Conservation (phyloP, 2,888 invertebrate species). For the Cetonia aurata region DNA sequence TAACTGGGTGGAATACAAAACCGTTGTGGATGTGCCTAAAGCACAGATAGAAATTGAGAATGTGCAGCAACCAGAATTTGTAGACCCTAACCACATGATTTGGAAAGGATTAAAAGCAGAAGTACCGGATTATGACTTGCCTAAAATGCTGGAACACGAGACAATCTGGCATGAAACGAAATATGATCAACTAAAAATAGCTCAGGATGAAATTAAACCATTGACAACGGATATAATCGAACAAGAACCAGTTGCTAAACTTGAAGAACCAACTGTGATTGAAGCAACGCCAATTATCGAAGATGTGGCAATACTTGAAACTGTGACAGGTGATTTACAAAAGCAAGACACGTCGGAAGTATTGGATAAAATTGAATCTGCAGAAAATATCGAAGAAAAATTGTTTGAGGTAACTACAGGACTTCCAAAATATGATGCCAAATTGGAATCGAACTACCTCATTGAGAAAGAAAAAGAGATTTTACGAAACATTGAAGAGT, state of each 20-base stretch:
- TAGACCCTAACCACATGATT: background rate
- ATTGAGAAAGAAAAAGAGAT: constrained; percentile 18
- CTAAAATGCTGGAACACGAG: constrained; percentile 53
- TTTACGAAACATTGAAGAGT: background rate
- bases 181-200: background rate
- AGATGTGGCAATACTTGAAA: background rate
- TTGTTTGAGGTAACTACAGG: constrained; percentile 10
- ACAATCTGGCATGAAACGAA: constrained; percentile 46
- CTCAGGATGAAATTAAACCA: background rate
- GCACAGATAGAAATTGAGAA: constrained; percentile 1
- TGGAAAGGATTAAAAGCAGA: constrained; percentile 45
- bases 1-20: constrained; percentile 20
- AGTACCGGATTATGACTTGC: constrained; percentile 51
- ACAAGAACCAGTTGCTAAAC: background rate
- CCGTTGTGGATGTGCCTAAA: background rate
- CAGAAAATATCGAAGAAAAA: constrained; percentile 1
- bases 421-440: constrained; percentile 6
- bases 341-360: background rate
- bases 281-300: background rate
- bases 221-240: background rate
- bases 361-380: background rate
- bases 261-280: background rate
- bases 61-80: constrained; percentile 11
- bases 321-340: background rate
- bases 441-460: constrained; percentile 17